Percentiles rank a stretch among this genome's conserved stretches.
Evolutionary conservation across 2,797 vertebrate genomes (phyloP).

Genomic region (Lacerta viridis): DNA sequence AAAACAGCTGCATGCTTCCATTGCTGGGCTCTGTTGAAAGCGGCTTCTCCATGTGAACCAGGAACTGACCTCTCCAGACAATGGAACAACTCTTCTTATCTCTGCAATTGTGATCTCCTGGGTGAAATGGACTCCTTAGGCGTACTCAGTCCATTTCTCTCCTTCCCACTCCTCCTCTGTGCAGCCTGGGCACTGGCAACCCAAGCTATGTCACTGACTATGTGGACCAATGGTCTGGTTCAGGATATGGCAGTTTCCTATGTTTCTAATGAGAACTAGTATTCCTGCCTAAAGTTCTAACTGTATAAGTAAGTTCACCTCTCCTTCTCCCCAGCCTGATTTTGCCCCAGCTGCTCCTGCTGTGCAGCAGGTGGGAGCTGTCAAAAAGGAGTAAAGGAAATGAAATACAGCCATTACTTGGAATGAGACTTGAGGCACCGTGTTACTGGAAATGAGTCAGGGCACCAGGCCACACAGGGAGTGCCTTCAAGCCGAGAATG

Average conservation of each 20-base stretch:
- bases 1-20: too few species aligned
- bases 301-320: background rate
- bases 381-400: background rate
- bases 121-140: too few species aligned
- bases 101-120: too few species aligned
- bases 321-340: background rate
- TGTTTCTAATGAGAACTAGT: background rate
- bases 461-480: background rate
- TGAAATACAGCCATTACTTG: slow-evolving; percentile 14
- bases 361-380: background rate
- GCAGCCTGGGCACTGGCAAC: too few species aligned
- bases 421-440: background rate
- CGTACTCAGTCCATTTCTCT: too few species aligned
- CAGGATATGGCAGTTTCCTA: background rate
- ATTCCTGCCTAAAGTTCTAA: background rate
- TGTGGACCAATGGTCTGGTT: background rate
- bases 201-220: background rate
- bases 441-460: background rate
- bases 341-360: slow-evolving; percentile 9
- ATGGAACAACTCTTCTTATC: too few species aligned
- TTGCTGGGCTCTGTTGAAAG: too few species aligned
- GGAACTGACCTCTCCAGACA: too few species aligned
- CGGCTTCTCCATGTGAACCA: too few species aligned
- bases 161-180: too few species aligned
- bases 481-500: background rate